Evolutionary conservation across 92 coral and sea anemone species (phyloP), one percentile per base, ranked within the genome.

Genomic region (Porites cylindrica): DNA sequence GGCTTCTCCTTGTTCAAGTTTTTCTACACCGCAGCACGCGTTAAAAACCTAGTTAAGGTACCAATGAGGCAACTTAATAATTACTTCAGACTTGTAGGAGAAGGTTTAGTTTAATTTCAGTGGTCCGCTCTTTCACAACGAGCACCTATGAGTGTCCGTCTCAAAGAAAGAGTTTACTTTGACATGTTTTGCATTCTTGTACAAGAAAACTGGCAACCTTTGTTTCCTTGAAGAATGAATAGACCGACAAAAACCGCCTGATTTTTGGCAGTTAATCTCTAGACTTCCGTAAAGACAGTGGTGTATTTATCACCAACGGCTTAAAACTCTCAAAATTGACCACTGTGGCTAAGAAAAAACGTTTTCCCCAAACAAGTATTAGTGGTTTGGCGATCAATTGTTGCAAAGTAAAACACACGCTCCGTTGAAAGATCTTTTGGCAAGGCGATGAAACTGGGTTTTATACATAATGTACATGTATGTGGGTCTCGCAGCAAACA

Each of bases 271-370:
- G 18, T 20, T 13, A 61, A 82, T 23, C 24, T 14, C 47, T 29
- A 50, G 26, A 53, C 51, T 82, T 82, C 86, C 86, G 79, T 70
- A 72, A n/a, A 32, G 62, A 43, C 2, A 16, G 79, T n/a, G 62
- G 59, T 71, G 71, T 72, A 82, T 82, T 72, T 82, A 82, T 82
- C 86, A 72, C 86, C 50, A 81, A 14, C 51, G 51, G 51, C 70
- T 72, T 61, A 71, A 60, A 82, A 21, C 62, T 14, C 51, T 60
- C 62, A 23, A 72, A 62, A 72, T 56, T 56, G 61, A 14, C 61
- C 61, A 56, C 61, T 3, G 14, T 58, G 79, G 78, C 72, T 71
- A 51, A 74, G 70, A 73, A 20, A 12, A 38, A 56, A 4, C 5
- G 20, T 51, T 65, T 81, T 72, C 79, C 20, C 51, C 70, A 56